Evolutionary conservation across 2,797 vertebrate species (phyloP).

Genomic region (Sebastiscus albofasciatus): DNA sequence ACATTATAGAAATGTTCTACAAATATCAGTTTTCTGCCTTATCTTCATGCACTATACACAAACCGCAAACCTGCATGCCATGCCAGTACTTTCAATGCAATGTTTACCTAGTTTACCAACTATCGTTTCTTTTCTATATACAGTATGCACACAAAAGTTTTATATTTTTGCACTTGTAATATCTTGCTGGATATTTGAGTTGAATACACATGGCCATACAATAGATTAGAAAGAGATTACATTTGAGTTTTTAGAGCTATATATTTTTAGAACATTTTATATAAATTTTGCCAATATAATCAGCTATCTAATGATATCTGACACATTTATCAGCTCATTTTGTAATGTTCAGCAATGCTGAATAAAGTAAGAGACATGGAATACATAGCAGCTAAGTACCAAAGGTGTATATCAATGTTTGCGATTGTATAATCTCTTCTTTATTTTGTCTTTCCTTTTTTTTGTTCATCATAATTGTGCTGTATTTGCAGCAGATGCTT

Average conservation of each 20-base stretch:
- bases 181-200: slow-evolving; percentile 30
- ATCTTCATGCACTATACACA: slow-evolving; percentile 41
- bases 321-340: not conserved
- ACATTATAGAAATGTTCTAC: not conserved
- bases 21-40: slow-evolving; percentile 28
- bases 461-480: slow-evolving; percentile 6
- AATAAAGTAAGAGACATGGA: slow-evolving; percentile 1
- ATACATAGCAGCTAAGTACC: slow-evolving; percentile 48
- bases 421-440: slow-evolving; percentile 20
- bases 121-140: slow-evolving; percentile 37
- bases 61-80: slow-evolving; percentile 59
- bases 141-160: slow-evolving; percentile 23
- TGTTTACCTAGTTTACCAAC: slow-evolving; percentile 31
- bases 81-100: slow-evolving; percentile 54
- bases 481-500: slow-evolving; percentile 10
- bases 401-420: slow-evolving; percentile 46
- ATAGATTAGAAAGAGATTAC: slow-evolving; percentile 19
- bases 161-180: slow-evolving; percentile 45
- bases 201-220: slow-evolving; percentile 16
- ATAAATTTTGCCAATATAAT: slow-evolving; percentile 38
- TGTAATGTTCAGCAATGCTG: slow-evolving; percentile 29
- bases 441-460: slow-evolving; percentile 16
- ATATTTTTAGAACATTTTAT: slow-evolving; percentile 60
- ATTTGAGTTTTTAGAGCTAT: slow-evolving; percentile 34
- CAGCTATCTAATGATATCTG: slow-evolving; percentile 30